phyloP scores from a whole-genome alignment of 2,113 vertebrate genomes.

The Lucifuga dentata region DNA sequence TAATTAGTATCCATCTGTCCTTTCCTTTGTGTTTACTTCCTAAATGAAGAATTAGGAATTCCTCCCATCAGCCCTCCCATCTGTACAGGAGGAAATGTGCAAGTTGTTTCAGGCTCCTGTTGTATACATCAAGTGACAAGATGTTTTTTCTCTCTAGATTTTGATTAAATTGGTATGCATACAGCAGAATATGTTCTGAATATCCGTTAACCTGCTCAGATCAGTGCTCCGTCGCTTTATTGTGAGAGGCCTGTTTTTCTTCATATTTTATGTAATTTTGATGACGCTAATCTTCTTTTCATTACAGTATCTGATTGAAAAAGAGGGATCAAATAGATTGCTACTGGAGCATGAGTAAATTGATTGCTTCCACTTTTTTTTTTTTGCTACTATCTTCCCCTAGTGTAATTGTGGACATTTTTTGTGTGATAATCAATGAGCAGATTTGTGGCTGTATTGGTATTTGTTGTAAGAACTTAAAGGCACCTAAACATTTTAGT shows the following conservation, averaged over 20 bases:
- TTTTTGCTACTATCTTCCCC: background rate
- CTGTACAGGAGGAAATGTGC: background rate
- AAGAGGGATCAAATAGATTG: slow-evolving; percentile 7
- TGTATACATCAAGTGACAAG: too few species aligned
- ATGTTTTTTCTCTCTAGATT: too few species aligned
- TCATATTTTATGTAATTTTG: slow-evolving; percentile 19
- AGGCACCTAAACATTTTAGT: background rate
- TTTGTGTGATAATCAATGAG: slow-evolving; percentile 1
- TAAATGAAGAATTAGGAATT: background rate
- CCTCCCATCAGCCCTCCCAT: background rate
- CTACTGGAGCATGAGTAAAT: slow-evolving; percentile 13
- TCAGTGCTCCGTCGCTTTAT: too few species aligned
- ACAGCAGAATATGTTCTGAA: too few species aligned
- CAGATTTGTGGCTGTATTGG: background rate
- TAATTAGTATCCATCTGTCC: background rate
- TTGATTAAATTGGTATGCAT: too few species aligned
- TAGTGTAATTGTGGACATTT: slow-evolving; percentile 5
- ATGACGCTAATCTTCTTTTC: slow-evolving; percentile 28
- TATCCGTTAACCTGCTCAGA: background rate
- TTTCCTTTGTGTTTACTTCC: background rate
- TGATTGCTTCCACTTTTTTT: slow-evolving; percentile 40
- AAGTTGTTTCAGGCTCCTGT: background rate
- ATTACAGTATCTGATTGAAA: slow-evolving; percentile 18
- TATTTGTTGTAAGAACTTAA: background rate
- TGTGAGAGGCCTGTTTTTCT: slow-evolving; percentile 3